phyloP scores from a whole-genome alignment of 2,113 vertebrate genomes.

The Pachyramphus minor region DNA sequence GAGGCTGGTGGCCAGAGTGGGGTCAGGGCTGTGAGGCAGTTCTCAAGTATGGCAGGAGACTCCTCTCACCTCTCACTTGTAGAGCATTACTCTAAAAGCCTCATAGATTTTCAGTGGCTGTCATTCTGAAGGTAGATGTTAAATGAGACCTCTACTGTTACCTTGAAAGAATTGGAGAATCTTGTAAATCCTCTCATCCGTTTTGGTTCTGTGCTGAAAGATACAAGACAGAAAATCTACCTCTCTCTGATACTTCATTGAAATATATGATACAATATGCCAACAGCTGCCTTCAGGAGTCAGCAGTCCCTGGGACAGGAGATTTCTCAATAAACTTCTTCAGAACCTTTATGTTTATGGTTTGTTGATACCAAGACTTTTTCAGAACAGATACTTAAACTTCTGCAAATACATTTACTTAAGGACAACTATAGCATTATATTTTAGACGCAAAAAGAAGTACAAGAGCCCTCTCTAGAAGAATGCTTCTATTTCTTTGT shows the following conservation, averaged over 20 bases:
- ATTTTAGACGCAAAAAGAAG: not conserved
- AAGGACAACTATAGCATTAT: not conserved
- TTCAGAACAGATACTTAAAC: not conserved
- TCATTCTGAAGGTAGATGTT: not conserved
- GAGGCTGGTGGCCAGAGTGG: fast-evolving
- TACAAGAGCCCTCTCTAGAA: not conserved
- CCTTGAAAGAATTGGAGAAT: not conserved
- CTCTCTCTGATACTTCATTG: not conserved
- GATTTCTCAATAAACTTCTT: not conserved
- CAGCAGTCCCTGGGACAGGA: not conserved
- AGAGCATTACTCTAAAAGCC: not conserved
- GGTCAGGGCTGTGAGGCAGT: fast-evolving
- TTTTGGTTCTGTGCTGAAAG: not conserved
- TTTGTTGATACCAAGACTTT: not conserved
- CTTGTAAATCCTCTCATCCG: not conserved
- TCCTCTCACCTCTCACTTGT: not conserved
- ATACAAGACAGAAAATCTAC: not conserved
- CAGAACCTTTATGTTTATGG: not conserved
- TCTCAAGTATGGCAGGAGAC: fast-evolving
- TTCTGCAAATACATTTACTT: not conserved
- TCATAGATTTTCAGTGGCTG: not conserved
- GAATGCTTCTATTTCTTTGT: not conserved
- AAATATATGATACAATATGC: not conserved
- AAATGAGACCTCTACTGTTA: not conserved
- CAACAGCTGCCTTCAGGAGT: not conserved